phyloP scores from a whole-genome alignment of 2,797 vertebrate species.

The Catharus ustulatus region DNA sequence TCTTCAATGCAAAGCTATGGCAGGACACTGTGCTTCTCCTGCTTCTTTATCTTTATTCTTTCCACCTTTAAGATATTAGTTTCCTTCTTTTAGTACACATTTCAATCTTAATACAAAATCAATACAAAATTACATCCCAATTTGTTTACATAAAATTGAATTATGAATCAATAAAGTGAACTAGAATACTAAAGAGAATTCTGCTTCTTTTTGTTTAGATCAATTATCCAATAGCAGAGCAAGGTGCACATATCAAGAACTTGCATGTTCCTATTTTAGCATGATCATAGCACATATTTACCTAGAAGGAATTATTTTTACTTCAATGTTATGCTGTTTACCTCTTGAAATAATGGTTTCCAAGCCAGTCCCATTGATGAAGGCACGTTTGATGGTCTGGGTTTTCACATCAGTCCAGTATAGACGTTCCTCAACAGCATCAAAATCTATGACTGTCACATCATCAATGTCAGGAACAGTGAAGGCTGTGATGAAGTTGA shows the following conservation, averaged over 20 bases:
- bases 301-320: not conserved
- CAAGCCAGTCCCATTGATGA: slow-evolving; percentile 95
- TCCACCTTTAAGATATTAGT: not conserved
- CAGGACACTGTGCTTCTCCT: not conserved
- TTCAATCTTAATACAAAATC: not conserved
- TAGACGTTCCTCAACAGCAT: slow-evolving; percentile 90
- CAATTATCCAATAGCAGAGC: not conserved
- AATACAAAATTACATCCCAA: not conserved
- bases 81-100: not conserved
- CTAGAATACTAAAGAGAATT: not conserved
- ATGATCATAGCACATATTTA: not conserved
- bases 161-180: not conserved
- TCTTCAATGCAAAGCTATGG: not conserved
- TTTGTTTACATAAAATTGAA: not conserved
- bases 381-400: slow-evolving; percentile 94
- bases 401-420: slow-evolving; percentile 99
- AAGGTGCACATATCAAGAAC: not conserved
- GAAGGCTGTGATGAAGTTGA: slow-evolving; percentile 97
- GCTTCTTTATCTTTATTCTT: not conserved
- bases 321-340: slow-evolving; percentile 48
- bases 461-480: slow-evolving; percentile 97
- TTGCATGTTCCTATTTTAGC: not conserved
- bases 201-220: not conserved
- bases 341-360: slow-evolving; percentile 96
- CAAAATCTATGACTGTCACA: slow-evolving; percentile 95